A percentile compares a stretch with the other conserved stretches of the same genome.
Evolutionary conservation across 2,113 vertebrate genomes (phyloP).

Genomic region (Nannospalax galili): DNA sequence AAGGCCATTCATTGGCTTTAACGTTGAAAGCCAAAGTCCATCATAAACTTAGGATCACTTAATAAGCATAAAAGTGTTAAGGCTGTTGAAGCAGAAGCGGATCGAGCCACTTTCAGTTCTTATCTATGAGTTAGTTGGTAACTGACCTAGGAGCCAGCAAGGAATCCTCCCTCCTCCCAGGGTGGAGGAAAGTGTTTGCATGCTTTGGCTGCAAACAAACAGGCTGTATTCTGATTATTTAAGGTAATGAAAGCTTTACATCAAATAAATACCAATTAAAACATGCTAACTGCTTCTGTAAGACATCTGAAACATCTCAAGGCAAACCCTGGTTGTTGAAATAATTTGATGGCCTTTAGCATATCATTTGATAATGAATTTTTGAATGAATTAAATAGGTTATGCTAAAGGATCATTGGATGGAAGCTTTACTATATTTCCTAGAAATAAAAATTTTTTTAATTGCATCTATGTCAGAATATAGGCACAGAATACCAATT

Average conservation of each 20-base stretch:
- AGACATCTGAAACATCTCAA: slow-evolving; percentile 63
- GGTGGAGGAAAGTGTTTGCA: slow-evolving; percentile 37
- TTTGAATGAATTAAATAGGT: slow-evolving; percentile 36
- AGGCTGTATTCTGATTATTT: slow-evolving; percentile 9
- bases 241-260: slow-evolving; percentile 52
- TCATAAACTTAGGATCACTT: neutral
- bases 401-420: slow-evolving; percentile 3
- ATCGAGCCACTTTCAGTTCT: neutral
- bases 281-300: slow-evolving; percentile 2
- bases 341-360: slow-evolving; percentile 47
- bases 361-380: slow-evolving; percentile 46
- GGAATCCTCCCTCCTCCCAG: neutral
- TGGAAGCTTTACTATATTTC: neutral
- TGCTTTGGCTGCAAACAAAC: slow-evolving; percentile 35
- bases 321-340: slow-evolving; percentile 46
- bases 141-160: neutral
- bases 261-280: slow-evolving; percentile 46
- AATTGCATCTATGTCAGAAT: neutral
- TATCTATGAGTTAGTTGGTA: neutral
- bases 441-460: neutral
- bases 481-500: neutral
- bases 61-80: neutral
- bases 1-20: neutral
- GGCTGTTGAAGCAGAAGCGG: neutral
- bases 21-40: neutral